These are phyloP conservation scores for Theonella swinhoei DNA, from an alignment of 37 sponge, comb jelly and placozoan genomes.

Conservation along the genomic window DNA sequence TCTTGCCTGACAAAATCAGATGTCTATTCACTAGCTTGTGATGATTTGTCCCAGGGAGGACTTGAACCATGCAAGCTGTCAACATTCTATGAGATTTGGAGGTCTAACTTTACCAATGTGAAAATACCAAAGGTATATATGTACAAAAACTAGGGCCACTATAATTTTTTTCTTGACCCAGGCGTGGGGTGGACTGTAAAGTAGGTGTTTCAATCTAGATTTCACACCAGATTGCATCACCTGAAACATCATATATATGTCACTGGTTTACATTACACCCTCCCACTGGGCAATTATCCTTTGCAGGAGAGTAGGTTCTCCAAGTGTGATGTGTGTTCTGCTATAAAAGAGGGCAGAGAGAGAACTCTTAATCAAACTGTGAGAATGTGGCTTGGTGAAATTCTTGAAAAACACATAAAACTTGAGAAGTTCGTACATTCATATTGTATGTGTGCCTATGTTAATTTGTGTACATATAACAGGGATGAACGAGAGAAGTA, in stretches of 20 bases:
- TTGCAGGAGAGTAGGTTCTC: too few relatives aligned
- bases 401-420: background rate
- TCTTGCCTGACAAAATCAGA: conserved; percentile 4
- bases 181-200: too few relatives aligned
- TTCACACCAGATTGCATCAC: background rate
- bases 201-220: too few relatives aligned
- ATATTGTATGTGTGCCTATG: background rate
- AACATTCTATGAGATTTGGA: conserved; percentile 2
- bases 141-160: background rate
- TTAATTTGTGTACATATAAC: background rate
- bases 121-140: conserved; percentile 57
- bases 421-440: background rate
- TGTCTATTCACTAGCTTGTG: background rate
- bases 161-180: too few relatives aligned
- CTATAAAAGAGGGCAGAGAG: too few relatives aligned
- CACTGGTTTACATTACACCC: conserved; percentile 24
- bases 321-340: too few relatives aligned
- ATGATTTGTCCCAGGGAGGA: background rate
- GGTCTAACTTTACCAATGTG: background rate
- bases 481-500: conserved; percentile 35
- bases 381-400: background rate
- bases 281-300: too few relatives aligned
- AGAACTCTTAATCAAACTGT: background rate
- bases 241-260: background rate
- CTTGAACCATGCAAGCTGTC: background rate